Conservation (phyloP, 2,113 vertebrate genomes). For the Caranx melampygus region DNA sequence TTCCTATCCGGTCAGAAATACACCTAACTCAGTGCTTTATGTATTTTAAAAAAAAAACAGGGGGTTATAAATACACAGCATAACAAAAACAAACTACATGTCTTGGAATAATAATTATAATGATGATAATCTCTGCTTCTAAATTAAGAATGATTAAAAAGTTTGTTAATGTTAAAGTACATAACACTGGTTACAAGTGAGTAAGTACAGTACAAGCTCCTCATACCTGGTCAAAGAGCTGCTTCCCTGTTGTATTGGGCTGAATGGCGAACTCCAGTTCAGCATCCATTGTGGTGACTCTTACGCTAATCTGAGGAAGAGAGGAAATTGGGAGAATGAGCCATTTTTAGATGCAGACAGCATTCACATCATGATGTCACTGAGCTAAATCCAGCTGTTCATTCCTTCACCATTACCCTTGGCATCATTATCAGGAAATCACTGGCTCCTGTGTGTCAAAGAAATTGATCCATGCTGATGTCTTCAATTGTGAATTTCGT, state of each 20-base stretch:
- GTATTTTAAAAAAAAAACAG: neutral
- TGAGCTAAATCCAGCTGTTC: neutral
- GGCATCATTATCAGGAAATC: neutral
- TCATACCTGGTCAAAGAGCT: conserved; percentile 96
- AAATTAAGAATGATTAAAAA: neutral
- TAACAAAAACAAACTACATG: neutral
- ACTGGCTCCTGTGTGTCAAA: neutral
- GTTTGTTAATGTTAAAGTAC: neutral
- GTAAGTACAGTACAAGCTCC: neutral
- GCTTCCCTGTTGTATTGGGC: conserved; percentile 97
- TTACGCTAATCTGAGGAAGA: conserved; percentile 91
- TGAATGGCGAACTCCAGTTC: conserved; percentile 99
- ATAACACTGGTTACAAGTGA: neutral
- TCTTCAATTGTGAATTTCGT: neutral
- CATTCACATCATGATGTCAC: neutral
- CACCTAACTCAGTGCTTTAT: neutral
- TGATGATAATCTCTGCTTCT: too few species aligned
- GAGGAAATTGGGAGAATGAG: neutral
- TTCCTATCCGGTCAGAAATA: neutral
- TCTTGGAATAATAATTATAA: neutral
- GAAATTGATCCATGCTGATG: neutral
- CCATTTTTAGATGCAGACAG: neutral
- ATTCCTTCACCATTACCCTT: neutral
- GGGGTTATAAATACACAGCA: neutral
- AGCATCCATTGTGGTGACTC: conserved; percentile 99